Percentiles rank a stretch among this genome's conserved stretches.
phyloP scores from a whole-genome alignment of 2,797 vertebrate species.

The Rhinoraja longicauda region DNA sequence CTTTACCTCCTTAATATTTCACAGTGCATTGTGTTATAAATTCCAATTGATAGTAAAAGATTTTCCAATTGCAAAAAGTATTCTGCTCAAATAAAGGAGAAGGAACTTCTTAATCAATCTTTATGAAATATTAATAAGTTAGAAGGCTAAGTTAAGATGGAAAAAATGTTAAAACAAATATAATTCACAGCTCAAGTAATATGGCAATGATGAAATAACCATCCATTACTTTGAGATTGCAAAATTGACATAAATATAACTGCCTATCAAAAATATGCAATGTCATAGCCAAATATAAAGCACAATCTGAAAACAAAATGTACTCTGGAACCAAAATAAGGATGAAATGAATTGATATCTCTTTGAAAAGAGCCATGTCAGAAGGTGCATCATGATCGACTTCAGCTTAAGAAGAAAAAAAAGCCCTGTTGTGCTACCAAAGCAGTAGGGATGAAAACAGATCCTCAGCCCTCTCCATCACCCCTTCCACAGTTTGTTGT shows the following conservation, averaged over 20 bases:
- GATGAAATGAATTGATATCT: neutral
- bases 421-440: neutral
- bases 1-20: neutral
- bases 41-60: neutral
- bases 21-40: neutral
- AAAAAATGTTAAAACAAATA: neutral
- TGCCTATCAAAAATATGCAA: neutral
- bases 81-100: neutral
- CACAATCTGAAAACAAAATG: neutral
- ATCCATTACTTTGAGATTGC: neutral
- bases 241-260: neutral
- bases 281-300: neutral
- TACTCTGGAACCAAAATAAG: neutral
- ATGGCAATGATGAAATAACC: neutral
- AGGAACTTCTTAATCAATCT: neutral
- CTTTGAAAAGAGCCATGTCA: neutral
- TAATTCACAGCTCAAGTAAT: neutral
- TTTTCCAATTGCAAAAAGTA: neutral
- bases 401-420: neutral
- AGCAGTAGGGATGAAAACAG: conserved; percentile 22
- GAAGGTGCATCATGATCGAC: neutral
- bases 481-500: conserved; percentile 31
- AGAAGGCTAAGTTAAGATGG: neutral
- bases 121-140: neutral
- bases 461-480: conserved; percentile 36